Conservation (phyloP, 2,797 vertebrate genomes). For the Tadarida brasiliensis region DNA sequence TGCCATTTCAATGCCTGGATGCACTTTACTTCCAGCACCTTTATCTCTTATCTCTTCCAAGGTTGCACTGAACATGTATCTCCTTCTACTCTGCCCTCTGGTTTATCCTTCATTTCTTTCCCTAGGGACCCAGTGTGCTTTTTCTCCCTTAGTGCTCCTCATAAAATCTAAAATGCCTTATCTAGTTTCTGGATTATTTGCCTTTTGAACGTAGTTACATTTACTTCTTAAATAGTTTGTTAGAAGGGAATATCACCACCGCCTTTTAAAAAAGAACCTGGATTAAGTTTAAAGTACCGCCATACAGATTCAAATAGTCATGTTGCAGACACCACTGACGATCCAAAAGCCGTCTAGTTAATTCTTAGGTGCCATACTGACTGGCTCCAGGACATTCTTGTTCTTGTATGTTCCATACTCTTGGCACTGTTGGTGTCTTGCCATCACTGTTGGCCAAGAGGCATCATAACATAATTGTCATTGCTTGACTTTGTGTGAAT, state of each 20-base stretch:
- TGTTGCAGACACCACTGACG: not conserved
- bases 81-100: not conserved
- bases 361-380: not conserved
- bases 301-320: not conserved
- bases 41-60: not conserved
- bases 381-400: not conserved
- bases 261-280: not conserved
- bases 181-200: not conserved
- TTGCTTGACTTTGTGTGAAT: not conserved
- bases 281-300: not conserved
- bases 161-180: constrained; percentile 34
- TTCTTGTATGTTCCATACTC: not conserved
- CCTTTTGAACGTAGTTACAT: not conserved
- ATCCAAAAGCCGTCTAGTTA: not conserved
- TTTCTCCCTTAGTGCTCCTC: not conserved
- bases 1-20: not conserved
- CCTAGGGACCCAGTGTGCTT: not conserved
- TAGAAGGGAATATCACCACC: not conserved
- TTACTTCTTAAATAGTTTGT: not conserved
- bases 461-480: not conserved
- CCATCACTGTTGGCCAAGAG: not conserved
- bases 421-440: not conserved
- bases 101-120: not conserved
- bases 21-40: not conserved
- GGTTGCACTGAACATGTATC: not conserved